These are phyloP conservation scores for Hystrix cristata DNA, from an alignment of 2,113 vertebrate species.

Conservation along the genomic window DNA sequence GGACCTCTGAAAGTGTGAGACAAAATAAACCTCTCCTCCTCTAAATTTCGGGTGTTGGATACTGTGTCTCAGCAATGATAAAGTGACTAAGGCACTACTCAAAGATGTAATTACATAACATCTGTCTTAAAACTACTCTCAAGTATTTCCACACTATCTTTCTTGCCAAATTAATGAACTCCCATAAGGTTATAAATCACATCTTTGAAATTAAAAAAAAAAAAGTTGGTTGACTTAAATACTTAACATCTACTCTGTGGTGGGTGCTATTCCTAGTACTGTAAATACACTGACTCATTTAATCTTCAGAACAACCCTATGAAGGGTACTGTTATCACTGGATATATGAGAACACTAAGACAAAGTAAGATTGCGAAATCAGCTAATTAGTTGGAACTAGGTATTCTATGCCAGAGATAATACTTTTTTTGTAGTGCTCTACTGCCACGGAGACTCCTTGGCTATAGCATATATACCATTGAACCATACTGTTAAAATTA, in stretches of 20 bases:
- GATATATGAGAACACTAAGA: neutral
- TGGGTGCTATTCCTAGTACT: neutral
- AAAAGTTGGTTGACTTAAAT: conserved; percentile 28
- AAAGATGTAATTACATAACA: neutral
- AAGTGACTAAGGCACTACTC: neutral
- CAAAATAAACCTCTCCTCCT: neutral
- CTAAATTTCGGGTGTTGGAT: too few relatives aligned
- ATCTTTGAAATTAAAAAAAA: neutral
- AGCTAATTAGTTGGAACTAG: neutral
- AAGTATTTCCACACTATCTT: neutral
- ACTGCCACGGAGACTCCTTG: neutral
- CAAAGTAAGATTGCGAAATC: neutral
- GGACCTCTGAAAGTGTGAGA: neutral
- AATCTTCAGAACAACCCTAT: neutral
- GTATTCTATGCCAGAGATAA: neutral
- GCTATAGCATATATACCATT: neutral
- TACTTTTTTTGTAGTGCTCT: neutral
- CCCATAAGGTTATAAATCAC: neutral
- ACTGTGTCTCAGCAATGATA: neutral
- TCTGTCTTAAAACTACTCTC: neutral
- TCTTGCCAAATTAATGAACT: neutral
- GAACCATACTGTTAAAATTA: neutral
- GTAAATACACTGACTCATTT: neutral
- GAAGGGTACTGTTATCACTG: neutral
- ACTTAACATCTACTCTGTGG: neutral